Percentiles rank a stretch among this genome's conserved stretches.
phyloP scores from a whole-genome alignment of 2,888 invertebrate species.

The Hesperia comma region DNA sequence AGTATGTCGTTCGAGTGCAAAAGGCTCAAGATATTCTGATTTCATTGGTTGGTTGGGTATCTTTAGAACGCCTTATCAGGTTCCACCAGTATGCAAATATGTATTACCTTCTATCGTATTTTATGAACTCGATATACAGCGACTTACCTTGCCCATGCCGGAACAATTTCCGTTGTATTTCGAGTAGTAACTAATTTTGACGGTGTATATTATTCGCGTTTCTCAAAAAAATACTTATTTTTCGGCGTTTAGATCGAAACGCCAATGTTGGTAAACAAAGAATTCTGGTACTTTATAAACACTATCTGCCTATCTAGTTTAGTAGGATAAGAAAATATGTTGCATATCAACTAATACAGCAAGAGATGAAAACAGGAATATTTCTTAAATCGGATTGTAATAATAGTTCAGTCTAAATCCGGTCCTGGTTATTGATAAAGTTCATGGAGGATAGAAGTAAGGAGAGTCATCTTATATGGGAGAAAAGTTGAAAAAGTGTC shows the following conservation, averaged over 20 bases:
- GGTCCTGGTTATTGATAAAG: background rate
- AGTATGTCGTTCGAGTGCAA: background rate
- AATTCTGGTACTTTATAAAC: background rate
- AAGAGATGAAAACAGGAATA: background rate
- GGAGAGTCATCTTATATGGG: too few species aligned
- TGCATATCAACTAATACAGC: background rate
- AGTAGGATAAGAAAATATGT: background rate
- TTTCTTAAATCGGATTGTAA: background rate
- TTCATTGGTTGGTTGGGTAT: background rate
- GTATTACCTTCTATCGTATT: background rate
- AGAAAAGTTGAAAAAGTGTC: too few species aligned
- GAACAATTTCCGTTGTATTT: constrained; percentile 87
- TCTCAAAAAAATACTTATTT: constrained; percentile 21
- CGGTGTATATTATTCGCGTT: constrained; percentile 51
- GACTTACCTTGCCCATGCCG: constrained; percentile 87
- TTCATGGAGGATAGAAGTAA: too few species aligned
- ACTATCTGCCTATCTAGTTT: background rate
- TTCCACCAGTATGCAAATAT: constrained; percentile 63
- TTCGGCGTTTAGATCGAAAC: background rate
- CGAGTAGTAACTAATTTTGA: constrained; percentile 87
- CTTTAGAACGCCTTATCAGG: constrained; percentile 36
- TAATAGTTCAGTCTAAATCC: background rate
- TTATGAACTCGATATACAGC: background rate
- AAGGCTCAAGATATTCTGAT: background rate
- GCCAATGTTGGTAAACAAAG: constrained; percentile 21